Evolutionary conservation across 2,888 invertebrate species (phyloP), one percentile per base, ranked within the genome.

Genomic region (Chrysodeixis includens): DNA sequence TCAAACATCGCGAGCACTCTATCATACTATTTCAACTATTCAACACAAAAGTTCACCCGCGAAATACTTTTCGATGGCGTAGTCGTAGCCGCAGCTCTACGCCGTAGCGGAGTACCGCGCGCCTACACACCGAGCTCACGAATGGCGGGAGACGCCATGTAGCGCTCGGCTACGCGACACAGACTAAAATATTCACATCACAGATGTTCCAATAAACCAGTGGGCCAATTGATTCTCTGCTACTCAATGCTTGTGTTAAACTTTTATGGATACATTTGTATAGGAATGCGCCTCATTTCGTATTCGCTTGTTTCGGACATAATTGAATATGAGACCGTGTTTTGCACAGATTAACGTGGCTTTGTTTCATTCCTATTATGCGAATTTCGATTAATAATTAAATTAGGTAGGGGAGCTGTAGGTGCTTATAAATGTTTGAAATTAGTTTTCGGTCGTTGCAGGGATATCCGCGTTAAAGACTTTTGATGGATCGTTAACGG

Each of bases 91-190:
- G 62, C 57, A 26, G 46, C 81, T 84, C 86, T 88, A 87, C 90
- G 86, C 73, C 86, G 90, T 89, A 91, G 88, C 90, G 79, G 72
- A 69, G 72, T 61, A 86, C 92, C 91, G 89, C 87, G 83, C 90
- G 85, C 89, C 86, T 81, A 85, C 86, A 78, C 84, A 72, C 74
- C 84, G 80, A 79, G 83, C 83, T 81, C 84, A 79, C 86, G 87
- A 92, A 86, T 92, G 92, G 83, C 88, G 87, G 85, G 84, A 83
- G 74, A 67, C 54, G 76, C 63, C 60, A 51, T 56, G 56, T 44
- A n/a, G 55, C 64, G 58, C 59, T 44, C 35, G 30, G 57, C 58
- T 67, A 61, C 61, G 59, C 40, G 61, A 60, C 79, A 78, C 83
- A 83, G 79, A 35, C 60, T 78, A 74, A 22, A 69, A 64, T 62